Evolutionary conservation across 2,888 invertebrate genomes (phyloP).

Genomic region (Drosophila atroscutellata): DNA sequence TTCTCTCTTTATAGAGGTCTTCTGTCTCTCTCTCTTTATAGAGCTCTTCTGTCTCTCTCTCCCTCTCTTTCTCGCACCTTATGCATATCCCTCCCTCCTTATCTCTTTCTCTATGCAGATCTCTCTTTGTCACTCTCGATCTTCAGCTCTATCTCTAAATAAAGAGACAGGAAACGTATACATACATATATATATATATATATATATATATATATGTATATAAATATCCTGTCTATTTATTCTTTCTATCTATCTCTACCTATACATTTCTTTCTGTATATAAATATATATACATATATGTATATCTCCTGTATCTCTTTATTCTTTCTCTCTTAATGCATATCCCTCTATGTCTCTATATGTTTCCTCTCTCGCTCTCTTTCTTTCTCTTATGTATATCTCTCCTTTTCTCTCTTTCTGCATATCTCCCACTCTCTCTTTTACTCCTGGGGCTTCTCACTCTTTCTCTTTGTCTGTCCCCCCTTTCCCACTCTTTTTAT

Average conservation of each 20-base stretch:
- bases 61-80: not conserved
- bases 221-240: not conserved
- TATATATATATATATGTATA: too few relatives aligned
- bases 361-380: not conserved
- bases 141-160: too few relatives aligned
- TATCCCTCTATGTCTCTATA: too few relatives aligned
- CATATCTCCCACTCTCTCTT: not conserved
- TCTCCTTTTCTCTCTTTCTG: not conserved
- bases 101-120: too few relatives aligned
- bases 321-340: not conserved
- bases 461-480: not conserved
- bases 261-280: not conserved
- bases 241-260: not conserved
- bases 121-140: not conserved
- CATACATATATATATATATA: too few relatives aligned
- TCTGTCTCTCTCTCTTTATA: not conserved
- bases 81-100: too few relatives aligned
- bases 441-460: not conserved
- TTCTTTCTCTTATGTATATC: too few relatives aligned
- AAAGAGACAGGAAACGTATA: too few relatives aligned
- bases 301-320: too few relatives aligned
- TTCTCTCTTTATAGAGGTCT: too few relatives aligned
- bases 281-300: too few relatives aligned
- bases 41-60: not conserved
- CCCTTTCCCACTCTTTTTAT: not conserved